Percentiles rank a stretch among this genome's conserved stretches.
Conservation (phyloP, 2,888 invertebrate genomes). For the Caradrina kadenii region DNA sequence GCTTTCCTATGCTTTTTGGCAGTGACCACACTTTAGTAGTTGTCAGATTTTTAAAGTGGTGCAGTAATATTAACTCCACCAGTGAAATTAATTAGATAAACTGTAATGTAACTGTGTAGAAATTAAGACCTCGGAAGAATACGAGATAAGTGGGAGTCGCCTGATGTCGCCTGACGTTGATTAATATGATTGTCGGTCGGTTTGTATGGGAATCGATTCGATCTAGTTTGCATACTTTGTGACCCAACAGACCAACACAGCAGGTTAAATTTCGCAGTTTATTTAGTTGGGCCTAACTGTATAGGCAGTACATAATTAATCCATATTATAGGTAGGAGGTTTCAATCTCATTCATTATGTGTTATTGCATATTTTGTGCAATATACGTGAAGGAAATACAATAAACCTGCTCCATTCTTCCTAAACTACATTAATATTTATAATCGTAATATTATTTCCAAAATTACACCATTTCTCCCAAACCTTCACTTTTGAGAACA, state of each 20-base stretch:
- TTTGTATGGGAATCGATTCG: not conserved
- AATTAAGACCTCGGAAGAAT: too few relatives aligned
- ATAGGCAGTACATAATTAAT: not conserved
- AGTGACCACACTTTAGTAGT: not conserved
- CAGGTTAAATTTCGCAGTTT: not conserved
- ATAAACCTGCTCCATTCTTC: not conserved
- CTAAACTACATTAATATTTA: not conserved
- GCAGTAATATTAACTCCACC: conserved; percentile 9
- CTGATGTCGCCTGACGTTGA: too few relatives aligned
- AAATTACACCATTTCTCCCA: conserved; percentile 18
- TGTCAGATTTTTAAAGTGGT: not conserved
- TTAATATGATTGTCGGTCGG: too few relatives aligned
- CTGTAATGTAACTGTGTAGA: conserved; percentile 29
- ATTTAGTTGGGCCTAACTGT: not conserved
- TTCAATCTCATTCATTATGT: not conserved
- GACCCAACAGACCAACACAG: not conserved
- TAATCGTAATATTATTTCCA: conserved; percentile 13
- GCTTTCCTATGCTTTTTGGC: not conserved
- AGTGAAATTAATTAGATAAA: conserved; percentile 14
- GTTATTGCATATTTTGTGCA: not conserved
- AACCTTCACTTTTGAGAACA: conserved; percentile 38
- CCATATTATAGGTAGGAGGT: not conserved
- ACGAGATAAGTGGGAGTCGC: too few relatives aligned
- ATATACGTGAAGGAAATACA: not conserved
- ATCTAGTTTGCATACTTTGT: not conserved